These are phyloP conservation scores for Lepus townsendii DNA, from an alignment of 2,797 vertebrate genomes.

Conservation along the genomic window DNA sequence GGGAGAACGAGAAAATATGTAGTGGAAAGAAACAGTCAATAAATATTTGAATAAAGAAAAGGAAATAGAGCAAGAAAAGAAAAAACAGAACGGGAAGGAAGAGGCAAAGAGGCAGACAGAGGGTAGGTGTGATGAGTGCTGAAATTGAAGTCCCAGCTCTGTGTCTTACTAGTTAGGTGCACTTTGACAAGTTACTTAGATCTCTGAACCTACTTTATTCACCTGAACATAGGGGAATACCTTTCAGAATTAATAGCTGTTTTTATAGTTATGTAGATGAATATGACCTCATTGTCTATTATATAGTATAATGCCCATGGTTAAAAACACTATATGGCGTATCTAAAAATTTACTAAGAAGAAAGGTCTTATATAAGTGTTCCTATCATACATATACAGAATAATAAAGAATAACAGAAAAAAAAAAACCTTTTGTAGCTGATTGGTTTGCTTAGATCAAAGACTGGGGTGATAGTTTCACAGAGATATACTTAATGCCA, in stretches of 20 bases:
- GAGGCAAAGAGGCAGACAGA: not conserved
- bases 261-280: not conserved
- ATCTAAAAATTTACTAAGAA: not conserved
- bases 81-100: not conserved
- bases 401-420: not conserved
- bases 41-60: not conserved
- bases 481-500: not conserved
- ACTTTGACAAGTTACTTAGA: slow-evolving; percentile 3
- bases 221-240: not conserved
- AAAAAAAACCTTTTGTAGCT: not conserved
- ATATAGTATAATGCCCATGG: not conserved
- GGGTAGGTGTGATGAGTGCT: not conserved
- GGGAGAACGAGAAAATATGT: not conserved
- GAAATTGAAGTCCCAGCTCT: not conserved
- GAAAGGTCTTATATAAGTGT: not conserved
- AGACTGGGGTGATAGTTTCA: not conserved
- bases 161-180: not conserved
- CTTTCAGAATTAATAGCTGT: slow-evolving; percentile 42
- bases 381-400: not conserved
- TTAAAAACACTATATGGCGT: not conserved
- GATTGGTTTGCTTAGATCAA: not conserved
- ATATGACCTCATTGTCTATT: not conserved
- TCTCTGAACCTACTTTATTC: not conserved
- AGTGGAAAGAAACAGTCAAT: not conserved
- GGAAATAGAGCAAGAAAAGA: not conserved